phyloP scores from a whole-genome alignment of 2,113 vertebrate species.

The Ellobius talpinus region DNA sequence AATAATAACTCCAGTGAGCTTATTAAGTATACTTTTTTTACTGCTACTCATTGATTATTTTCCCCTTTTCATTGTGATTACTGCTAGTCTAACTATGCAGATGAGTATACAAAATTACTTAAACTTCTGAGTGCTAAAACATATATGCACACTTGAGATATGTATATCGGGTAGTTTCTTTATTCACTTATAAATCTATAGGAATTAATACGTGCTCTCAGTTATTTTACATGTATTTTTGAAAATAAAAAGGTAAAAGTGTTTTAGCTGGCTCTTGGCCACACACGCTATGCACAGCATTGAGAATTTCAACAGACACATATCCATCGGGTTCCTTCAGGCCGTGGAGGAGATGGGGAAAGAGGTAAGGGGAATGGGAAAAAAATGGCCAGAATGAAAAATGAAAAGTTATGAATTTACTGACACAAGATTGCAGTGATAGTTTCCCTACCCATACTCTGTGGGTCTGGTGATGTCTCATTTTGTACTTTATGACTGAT shows the following conservation, averaged over 20 bases:
- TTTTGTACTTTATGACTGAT: background rate
- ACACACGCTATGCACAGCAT: accelerated
- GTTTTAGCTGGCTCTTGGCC: background rate
- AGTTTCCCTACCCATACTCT: background rate
- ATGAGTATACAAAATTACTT: background rate
- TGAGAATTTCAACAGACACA: background rate
- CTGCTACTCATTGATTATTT: background rate
- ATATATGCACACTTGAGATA: background rate
- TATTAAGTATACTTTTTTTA: background rate
- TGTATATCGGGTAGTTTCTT: background rate
- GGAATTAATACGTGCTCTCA: background rate
- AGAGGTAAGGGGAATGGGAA: background rate
- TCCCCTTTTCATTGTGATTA: background rate
- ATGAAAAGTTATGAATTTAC: background rate
- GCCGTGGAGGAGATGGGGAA: too few species aligned
- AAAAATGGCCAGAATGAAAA: background rate
- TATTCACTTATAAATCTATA: background rate
- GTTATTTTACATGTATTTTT: constrained; percentile 3
- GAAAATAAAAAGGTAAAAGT: background rate
- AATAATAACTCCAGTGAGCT: background rate
- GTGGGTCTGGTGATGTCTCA: background rate
- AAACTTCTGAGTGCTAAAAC: constrained; percentile 12
- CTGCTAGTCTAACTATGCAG: background rate
- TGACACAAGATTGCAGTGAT: background rate
- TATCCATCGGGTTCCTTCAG: background rate